Conservation (phyloP, 2,888 invertebrate species). For the Habrosyne pyritoides region DNA sequence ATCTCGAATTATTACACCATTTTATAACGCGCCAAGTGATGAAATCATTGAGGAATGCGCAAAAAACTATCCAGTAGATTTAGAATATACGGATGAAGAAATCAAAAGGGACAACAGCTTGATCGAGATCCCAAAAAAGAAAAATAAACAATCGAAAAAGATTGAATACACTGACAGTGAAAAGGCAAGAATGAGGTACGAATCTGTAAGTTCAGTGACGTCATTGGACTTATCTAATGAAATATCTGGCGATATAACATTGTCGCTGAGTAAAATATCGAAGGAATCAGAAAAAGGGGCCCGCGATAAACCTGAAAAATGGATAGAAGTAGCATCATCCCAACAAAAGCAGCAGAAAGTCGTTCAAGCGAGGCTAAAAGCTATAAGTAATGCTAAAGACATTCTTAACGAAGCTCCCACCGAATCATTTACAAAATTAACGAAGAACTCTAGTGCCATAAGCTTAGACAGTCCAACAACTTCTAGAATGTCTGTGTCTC, state of each 20-base stretch:
- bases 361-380: conserved; percentile 76
- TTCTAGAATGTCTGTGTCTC: conserved; percentile 64
- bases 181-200: conserved; percentile 70
- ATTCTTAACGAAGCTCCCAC: conserved; percentile 62
- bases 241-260: conserved; percentile 64
- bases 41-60: conserved; percentile 76
- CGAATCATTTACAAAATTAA: conserved; percentile 68
- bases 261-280: conserved; percentile 64
- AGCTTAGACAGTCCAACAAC: conserved; percentile 43
- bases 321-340: conserved; percentile 74
- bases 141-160: conserved; percentile 68
- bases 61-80: conserved; percentile 67
- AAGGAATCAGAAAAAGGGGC: conserved; percentile 56
- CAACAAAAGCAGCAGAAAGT: conserved; percentile 77
- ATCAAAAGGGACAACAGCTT: conserved; percentile 72
- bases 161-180: conserved; percentile 76
- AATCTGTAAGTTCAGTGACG: conserved; percentile 69
- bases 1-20: conserved; percentile 87
- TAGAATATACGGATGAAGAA: conserved; percentile 78
- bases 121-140: conserved; percentile 63
- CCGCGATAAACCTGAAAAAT: conserved; percentile 61
- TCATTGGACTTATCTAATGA: conserved; percentile 71
- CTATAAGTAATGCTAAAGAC: conserved; percentile 67
- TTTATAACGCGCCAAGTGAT: conserved; percentile 85
- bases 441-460: conserved; percentile 59